These are phyloP conservation scores for Theristicus caerulescens DNA, from an alignment of 2,113 vertebrate genomes.

Conservation along the genomic window DNA sequence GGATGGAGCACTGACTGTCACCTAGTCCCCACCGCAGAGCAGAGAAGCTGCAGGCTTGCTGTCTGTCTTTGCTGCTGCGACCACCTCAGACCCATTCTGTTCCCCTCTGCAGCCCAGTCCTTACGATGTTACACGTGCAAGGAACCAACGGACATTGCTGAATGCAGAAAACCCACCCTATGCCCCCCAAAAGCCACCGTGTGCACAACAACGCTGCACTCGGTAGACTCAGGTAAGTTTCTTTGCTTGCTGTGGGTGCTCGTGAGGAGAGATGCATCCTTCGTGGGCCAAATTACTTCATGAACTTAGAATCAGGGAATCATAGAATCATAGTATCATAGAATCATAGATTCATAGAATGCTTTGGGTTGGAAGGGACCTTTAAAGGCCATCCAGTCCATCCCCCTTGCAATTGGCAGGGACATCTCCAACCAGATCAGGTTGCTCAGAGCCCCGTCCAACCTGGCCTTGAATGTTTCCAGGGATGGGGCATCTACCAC, in stretches of 20 bases:
- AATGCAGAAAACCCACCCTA: background rate
- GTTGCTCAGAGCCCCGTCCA: accelerated
- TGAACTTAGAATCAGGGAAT: background rate
- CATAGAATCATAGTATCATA: background rate
- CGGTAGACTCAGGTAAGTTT: constrained; percentile 10
- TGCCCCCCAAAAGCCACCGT: background rate
- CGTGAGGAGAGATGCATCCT: accelerated
- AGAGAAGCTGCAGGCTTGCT: background rate
- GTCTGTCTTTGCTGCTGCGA: background rate
- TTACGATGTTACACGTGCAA: constrained; percentile 39
- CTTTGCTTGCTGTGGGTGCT: accelerated
- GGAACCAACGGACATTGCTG: background rate
- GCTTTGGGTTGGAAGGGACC: background rate
- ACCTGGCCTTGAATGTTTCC: accelerated
- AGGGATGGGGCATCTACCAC: background rate
- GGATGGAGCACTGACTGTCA: background rate
- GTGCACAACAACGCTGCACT: constrained; percentile 15
- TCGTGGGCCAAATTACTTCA: background rate
- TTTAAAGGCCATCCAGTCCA: background rate
- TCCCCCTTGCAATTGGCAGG: accelerated
- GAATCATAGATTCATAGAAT: no score
- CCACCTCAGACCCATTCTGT: background rate
- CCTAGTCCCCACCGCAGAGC: no score
- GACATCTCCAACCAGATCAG: accelerated
- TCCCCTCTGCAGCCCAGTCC: background rate